phyloP scores from a whole-genome alignment of 53 echinoderm and acorn worm species.

The Antedon mediterranea region DNA sequence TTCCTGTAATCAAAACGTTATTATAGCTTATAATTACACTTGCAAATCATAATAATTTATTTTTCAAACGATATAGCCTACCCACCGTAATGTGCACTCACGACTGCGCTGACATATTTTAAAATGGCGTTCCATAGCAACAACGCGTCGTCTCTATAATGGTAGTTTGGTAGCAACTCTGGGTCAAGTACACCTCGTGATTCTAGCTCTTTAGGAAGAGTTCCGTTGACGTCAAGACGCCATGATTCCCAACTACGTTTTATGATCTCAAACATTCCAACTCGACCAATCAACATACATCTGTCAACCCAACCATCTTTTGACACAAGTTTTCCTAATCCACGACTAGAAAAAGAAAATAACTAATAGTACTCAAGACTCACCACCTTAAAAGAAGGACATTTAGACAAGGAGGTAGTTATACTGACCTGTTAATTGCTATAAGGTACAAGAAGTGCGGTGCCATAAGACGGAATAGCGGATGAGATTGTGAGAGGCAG shows the following conservation, averaged over 20 bases:
- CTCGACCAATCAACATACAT: conserved; percentile 49
- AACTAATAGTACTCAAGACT: too few relatives aligned
- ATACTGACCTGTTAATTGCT: conserved; percentile 77
- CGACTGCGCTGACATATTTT: conserved; percentile 11
- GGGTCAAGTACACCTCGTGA: conserved; percentile 51
- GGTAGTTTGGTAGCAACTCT: conserved; percentile 54
- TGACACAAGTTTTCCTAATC: conserved; percentile 19
- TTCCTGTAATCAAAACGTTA: too few relatives aligned
- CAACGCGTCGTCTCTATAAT: conserved; percentile 73
- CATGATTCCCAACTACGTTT: conserved; percentile 25
- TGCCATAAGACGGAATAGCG: conserved; percentile 69
- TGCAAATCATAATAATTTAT: too few relatives aligned
- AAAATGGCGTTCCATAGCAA: conserved; percentile 43
- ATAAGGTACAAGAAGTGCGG: conserved; percentile 85
- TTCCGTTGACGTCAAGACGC: conserved; percentile 57
- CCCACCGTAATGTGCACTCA: conserved; percentile 19
- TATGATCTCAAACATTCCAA: conserved; percentile 49
- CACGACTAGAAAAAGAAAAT: conserved; percentile 20
- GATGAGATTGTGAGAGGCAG: conserved; percentile 76
- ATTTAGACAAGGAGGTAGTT: too few relatives aligned
- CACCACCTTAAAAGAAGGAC: too few relatives aligned
- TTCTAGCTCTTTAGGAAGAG: conserved; percentile 50
- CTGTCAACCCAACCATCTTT: conserved; percentile 60
- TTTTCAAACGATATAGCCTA: too few relatives aligned
- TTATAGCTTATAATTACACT: too few relatives aligned